Conservation (phyloP, 2,888 invertebrate species). For the Caenorhabditis becei region DNA sequence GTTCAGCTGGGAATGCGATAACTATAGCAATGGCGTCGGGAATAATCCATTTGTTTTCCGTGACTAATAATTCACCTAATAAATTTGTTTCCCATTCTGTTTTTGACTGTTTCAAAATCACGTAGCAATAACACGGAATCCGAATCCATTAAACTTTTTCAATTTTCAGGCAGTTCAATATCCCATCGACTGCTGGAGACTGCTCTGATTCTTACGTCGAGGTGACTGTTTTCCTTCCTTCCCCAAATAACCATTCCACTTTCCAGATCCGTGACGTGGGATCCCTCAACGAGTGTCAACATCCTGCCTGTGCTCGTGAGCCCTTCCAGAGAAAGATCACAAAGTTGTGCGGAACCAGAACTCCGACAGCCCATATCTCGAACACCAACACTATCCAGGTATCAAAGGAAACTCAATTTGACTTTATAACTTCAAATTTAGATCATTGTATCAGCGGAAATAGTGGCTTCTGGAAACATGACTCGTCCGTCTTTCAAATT, state of each 20-base stretch:
- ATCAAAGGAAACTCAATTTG: not conserved
- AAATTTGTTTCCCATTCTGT: not conserved
- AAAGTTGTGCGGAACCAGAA: constrained; percentile 41
- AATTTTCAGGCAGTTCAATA: constrained; percentile 61
- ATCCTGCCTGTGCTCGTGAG: constrained; percentile 68
- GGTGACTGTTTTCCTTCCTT: constrained; percentile 2
- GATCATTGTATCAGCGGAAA: constrained; percentile 48
- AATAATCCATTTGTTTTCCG: constrained; percentile 24
- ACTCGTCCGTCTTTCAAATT: constrained; percentile 30
- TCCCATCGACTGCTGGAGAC: constrained; percentile 55
- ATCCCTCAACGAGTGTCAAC: constrained; percentile 62
- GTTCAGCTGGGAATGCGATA: constrained; percentile 71
- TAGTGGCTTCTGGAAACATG: constrained; percentile 7
- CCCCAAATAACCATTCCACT: too few relatives aligned
- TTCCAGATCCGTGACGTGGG: constrained; percentile 68
- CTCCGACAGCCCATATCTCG: constrained; percentile 55
- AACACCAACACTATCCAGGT: constrained; percentile 68
- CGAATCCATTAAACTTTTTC: not conserved
- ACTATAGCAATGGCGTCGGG: constrained; percentile 13
- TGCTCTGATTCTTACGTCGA: constrained; percentile 65
- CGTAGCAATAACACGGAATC: not conserved
- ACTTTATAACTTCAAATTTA: not conserved
- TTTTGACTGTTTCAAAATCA: not conserved
- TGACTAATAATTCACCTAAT: constrained; percentile 40
- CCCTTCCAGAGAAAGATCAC: constrained; percentile 62